A percentile compares a stretch with the other conserved stretches of the same genome.
phyloP scores from a whole-genome alignment of 2,888 invertebrate species.

The Nowickia ferox region DNA sequence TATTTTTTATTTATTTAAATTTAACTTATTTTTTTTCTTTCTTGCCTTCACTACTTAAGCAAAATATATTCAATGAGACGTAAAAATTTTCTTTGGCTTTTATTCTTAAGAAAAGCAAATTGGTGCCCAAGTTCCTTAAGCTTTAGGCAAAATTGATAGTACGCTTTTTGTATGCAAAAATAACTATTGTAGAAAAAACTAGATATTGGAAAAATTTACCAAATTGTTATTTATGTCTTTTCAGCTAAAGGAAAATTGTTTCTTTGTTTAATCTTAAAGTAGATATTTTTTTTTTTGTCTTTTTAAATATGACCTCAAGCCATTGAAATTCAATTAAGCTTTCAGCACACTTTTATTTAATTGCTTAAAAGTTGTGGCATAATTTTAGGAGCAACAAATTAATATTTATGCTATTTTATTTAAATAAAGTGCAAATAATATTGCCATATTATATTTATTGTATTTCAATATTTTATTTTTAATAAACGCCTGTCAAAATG shows the following conservation, averaged over 20 bases:
- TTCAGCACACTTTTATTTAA: constrained; percentile 9
- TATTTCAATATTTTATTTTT: too few relatives aligned
- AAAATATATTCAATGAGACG: constrained; percentile 27
- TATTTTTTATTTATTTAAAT: not conserved
- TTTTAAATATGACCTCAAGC: constrained; percentile 27
- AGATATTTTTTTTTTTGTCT: not conserved
- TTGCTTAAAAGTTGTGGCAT: constrained; percentile 21
- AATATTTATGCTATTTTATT: too few relatives aligned
- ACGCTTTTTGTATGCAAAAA: not conserved
- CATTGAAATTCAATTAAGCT: constrained; percentile 51
- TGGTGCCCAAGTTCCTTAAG: constrained; percentile 41
- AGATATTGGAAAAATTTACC: constrained; percentile 34
- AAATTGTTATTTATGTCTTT: constrained; percentile 22
- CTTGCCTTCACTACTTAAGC: not conserved
- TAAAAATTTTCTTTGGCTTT: constrained; percentile 33
- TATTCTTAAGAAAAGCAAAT: constrained; percentile 41
- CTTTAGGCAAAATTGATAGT: constrained; percentile 41
- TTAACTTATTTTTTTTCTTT: not conserved
- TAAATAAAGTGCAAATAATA: too few relatives aligned
- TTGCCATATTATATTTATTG: too few relatives aligned
- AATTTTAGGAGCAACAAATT: not conserved
- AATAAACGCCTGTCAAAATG: too few relatives aligned
- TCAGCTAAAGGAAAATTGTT: not conserved
- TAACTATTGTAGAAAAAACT: not conserved
- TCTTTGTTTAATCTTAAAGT: not conserved